Base-by-base conservation (phyloP, 23 tunicate species). In the Phallusia fumigata region DNA sequence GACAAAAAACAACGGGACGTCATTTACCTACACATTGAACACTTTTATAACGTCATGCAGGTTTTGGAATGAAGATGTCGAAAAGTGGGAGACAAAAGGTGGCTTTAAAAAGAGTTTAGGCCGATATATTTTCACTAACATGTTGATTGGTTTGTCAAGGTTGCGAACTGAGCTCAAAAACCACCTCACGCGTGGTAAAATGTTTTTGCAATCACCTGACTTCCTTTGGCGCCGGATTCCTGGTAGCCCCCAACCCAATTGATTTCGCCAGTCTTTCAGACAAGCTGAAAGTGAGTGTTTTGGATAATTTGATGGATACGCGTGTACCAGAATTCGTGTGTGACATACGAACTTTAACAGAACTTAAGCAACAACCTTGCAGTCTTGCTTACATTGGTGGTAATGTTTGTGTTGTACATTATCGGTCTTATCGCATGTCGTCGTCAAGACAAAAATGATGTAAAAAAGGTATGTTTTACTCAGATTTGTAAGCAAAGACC, bases 201-300 rank as follows among this genome's bases (percentile, higher is more conserved):
- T 91, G 96, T 72, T 50, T 86, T 22, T 91, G 96, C 84, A 80
- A 86, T 64, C 96, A 91, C 78, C 84, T 91, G 50, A 91, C 96
- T 0, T 91, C 96, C 12, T 91, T 91, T 74, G 96, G 88, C 16
- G 88, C 90, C 35, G 90, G 83, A 52, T 91, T 91, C 50, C 30
- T 91, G 22, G 96, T 91, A 21, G 96, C 96, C 12, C 96, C 96
- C 0, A 91, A 91, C 78, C 96, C 90, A 10, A 91, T 91, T 79
- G 96, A 91, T 79, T 91, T 91, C 65, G 49, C 87, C 12, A 83
- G 82, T 18, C 50, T 91, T 58, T 86, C 84, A 12, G 51, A 80
- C 32, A 91, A 91, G 49, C 51, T 80, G 0, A 50, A 72, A 73
- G 90, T 86, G 22, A 22, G 58, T 45, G 1, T 44, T 6, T 15